These are phyloP conservation scores for Petrolisthes cinctipes DNA, from an alignment of 2,888 invertebrate genomes.

Conservation along the genomic window DNA sequence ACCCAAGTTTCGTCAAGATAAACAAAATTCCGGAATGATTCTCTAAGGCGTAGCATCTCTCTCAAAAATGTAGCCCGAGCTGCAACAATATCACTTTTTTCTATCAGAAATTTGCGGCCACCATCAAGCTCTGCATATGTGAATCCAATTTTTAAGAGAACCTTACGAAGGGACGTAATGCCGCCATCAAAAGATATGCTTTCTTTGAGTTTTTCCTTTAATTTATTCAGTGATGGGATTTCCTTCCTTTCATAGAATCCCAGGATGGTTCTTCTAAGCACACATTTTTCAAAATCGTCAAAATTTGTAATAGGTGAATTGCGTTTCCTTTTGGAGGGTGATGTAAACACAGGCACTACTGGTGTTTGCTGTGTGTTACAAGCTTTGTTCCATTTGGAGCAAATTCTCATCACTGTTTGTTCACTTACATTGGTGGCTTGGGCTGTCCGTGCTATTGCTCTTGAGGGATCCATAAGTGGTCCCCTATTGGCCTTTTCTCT, in stretches of 20 bases:
- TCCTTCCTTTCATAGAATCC: constrained; percentile 17
- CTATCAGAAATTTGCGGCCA: constrained; percentile 22
- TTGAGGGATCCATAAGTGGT: constrained; percentile 22
- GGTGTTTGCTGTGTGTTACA: not conserved
- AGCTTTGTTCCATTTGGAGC: not conserved
- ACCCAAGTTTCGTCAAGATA: constrained; percentile 28
- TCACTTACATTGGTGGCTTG: constrained; percentile 33
- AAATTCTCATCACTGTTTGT: constrained; percentile 22
- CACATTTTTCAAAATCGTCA: not conserved
- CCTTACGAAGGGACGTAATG: constrained; percentile 1
- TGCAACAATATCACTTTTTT: constrained; percentile 23
- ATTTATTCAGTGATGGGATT: constrained; percentile 3
- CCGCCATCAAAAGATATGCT: not conserved
- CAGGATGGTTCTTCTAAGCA: not conserved
- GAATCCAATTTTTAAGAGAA: constrained; percentile 2
- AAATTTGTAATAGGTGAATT: not conserved
- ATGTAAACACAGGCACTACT: not conserved
- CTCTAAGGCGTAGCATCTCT: not conserved
- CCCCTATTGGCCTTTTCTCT: constrained; percentile 23
- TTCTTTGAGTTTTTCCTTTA: constrained; percentile 24
- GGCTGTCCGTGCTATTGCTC: constrained; percentile 31
- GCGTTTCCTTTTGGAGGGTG: not conserved
- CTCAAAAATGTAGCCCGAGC: constrained; percentile 4
- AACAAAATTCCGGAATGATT: constrained; percentile 2
- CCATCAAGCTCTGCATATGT: not conserved